These are phyloP conservation scores for Zygaena filipendulae DNA, from an alignment of 2,888 invertebrate species.

Conservation along the genomic window DNA sequence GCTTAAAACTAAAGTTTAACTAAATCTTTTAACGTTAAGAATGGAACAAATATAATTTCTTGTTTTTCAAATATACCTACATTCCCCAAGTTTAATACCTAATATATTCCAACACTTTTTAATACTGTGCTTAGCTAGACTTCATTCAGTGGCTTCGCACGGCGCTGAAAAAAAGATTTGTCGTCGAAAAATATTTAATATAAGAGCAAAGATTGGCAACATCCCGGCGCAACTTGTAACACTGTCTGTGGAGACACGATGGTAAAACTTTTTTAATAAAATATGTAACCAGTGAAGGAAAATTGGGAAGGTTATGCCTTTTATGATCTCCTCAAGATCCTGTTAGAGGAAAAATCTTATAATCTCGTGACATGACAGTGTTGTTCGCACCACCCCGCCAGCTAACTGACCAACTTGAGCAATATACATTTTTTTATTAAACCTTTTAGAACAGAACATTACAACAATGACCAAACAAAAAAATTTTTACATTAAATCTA, in stretches of 20 bases:
- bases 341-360: background rate
- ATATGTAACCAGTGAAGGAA: conserved; percentile 29
- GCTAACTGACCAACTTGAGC: too few species aligned
- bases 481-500: too few species aligned
- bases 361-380: background rate
- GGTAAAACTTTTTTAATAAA: conserved; percentile 53
- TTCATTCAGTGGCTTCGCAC: background rate
- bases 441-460: too few species aligned
- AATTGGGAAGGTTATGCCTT: conserved; percentile 14
- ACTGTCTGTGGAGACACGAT: conserved; percentile 36
- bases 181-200: conserved; percentile 43
- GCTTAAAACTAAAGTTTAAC: too few species aligned
- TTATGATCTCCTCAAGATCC: conserved; percentile 2
- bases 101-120: background rate
- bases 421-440: too few species aligned
- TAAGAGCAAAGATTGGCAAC: conserved; percentile 34
- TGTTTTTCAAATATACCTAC: too few species aligned
- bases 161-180: conserved; percentile 21
- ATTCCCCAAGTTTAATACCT: too few species aligned
- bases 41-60: too few species aligned
- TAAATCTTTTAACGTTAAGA: too few species aligned
- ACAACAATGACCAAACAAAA: too few species aligned
- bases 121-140: background rate
- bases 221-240: conserved; percentile 25
- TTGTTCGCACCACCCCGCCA: too few species aligned